phyloP scores from a whole-genome alignment of 2,797 vertebrate species.

The Florisuga fusca region DNA sequence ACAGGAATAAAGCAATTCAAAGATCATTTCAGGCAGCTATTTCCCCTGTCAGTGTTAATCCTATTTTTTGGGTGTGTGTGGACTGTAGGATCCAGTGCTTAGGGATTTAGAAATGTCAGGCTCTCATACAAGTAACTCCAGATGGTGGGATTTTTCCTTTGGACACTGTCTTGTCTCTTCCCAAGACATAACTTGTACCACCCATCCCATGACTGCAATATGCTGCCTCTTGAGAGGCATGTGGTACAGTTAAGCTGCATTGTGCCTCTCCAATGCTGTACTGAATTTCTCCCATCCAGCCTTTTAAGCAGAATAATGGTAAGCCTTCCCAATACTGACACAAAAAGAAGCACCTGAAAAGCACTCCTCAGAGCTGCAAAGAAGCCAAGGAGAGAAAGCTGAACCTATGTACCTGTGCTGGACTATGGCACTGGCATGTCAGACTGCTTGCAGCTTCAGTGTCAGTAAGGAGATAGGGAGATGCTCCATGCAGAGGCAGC shows the following conservation, averaged over 20 bases:
- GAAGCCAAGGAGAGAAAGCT: not conserved
- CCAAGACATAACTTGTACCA: not conserved
- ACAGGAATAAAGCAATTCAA: not conserved
- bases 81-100: not conserved
- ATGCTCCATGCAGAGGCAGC: not conserved
- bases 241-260: not conserved
- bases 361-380: not conserved
- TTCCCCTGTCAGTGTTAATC: not conserved
- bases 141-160: not conserved
- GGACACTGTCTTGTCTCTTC: not conserved
- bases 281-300: not conserved
- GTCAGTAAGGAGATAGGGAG: not conserved
- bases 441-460: not conserved
- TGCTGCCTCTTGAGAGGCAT: accelerated
- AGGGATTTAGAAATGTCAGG: constrained; percentile 2
- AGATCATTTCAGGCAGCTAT: not conserved
- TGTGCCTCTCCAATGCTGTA: not conserved
- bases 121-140: constrained; percentile 15
- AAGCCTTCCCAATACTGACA: not conserved
- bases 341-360: not conserved
- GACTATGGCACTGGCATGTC: too few relatives aligned
- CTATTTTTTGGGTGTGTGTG: not conserved
- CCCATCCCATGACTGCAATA: not conserved
- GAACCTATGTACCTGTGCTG: accelerated
- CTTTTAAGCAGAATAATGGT: not conserved